phyloP scores from a whole-genome alignment of 1,140 invertebrate genomes.

The Zophobas morio region DNA sequence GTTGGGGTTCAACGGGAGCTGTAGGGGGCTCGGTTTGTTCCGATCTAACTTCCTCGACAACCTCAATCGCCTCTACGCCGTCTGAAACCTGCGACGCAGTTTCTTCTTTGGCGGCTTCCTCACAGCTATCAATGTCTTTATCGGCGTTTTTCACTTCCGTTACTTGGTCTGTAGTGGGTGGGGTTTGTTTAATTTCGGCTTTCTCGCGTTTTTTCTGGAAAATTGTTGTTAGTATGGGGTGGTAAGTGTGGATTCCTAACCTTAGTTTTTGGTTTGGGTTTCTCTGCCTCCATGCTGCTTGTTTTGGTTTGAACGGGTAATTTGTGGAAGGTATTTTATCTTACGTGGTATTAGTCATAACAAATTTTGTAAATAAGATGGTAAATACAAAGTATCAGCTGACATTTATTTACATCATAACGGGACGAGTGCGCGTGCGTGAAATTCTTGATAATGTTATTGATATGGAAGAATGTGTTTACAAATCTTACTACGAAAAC shows the following conservation, averaged over 20 bases:
- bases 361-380: constrained; percentile 1
- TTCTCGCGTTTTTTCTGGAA: constrained; percentile 33
- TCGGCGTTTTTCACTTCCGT: constrained; percentile 2
- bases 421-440: not conserved
- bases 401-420: constrained; percentile 13
- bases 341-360: constrained; percentile 1
- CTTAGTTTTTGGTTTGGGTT: constrained; percentile 23
- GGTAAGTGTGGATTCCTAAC: constrained; percentile 11
- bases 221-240: not conserved
- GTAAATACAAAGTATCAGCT: constrained; percentile 3
- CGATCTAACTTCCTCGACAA: not conserved
- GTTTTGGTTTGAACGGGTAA: not conserved
- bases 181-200: not conserved
- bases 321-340: constrained; percentile 6
- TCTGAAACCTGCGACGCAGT: not conserved
- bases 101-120: constrained; percentile 27
- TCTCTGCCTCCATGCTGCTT: constrained; percentile 11
- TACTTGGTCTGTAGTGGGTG: not conserved
- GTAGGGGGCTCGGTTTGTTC: not conserved
- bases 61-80: not conserved
- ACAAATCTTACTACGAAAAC: too few relatives aligned
- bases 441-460: not conserved
- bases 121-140: constrained; percentile 18
- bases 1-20: not conserved
- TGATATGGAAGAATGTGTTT: too few relatives aligned